Conservation (phyloP, 2,888 invertebrate species). For the Ernsta delagoae region DNA sequence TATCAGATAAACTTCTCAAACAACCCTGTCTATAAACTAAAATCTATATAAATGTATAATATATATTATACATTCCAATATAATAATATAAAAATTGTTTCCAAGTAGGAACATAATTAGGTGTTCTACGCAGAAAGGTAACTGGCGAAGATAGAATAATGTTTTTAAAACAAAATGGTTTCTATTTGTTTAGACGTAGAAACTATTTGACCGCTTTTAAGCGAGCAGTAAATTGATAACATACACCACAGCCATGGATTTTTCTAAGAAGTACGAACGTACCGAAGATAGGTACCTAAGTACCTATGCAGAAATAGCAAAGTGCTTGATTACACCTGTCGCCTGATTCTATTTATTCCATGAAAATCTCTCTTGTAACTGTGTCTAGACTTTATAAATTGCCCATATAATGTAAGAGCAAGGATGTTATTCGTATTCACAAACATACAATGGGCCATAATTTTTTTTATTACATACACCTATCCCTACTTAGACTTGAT, state of each 20-base stretch:
- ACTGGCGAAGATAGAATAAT: too few species aligned
- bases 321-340: constrained; percentile 31
- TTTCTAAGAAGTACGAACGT: constrained; percentile 14
- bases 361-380: constrained; percentile 22
- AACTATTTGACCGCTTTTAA: neutral
- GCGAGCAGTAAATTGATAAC: constrained; percentile 3
- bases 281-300: neutral
- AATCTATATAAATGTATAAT: too few species aligned
- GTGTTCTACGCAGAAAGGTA: too few species aligned
- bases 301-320: constrained; percentile 11
- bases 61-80: too few species aligned
- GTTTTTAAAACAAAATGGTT: neutral
- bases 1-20: too few species aligned
- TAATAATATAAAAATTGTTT: too few species aligned
- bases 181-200: neutral
- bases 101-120: too few species aligned
- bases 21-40: too few species aligned
- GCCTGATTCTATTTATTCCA: constrained; percentile 23
- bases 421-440: constrained; percentile 32
- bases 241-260: neutral
- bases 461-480: constrained; percentile 38
- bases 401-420: constrained; percentile 24
- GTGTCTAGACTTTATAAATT: constrained; percentile 27
- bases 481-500: constrained; percentile 9
- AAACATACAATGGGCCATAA: constrained; percentile 14